A percentile compares a stretch with the other conserved stretches of the same genome.
phyloP scores from a whole-genome alignment of 1,140 invertebrate genomes.

The Temnothorax curvispinosus region DNA sequence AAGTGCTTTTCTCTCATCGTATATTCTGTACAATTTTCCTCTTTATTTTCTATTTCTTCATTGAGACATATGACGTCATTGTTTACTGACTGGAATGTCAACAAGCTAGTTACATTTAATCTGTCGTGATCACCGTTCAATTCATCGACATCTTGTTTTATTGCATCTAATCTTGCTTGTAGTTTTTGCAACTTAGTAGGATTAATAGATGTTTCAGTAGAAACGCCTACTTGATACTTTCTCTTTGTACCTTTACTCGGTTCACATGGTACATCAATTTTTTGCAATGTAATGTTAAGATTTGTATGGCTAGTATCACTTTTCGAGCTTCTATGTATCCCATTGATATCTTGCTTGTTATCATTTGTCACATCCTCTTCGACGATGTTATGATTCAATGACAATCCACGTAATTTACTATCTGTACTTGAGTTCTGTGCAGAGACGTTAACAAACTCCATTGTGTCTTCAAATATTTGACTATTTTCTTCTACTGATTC shows the following conservation, averaged over 20 bases:
- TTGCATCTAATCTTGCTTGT: not conserved
- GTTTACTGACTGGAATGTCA: constrained; percentile 46
- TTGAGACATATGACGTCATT: not conserved
- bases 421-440: not conserved
- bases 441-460: not conserved
- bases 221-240: constrained; percentile 11
- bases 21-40: not conserved
- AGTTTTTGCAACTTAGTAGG: constrained; percentile 45
- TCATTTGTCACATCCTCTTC: not conserved
- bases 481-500: constrained; percentile 21
- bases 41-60: not conserved
- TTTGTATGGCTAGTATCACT: not conserved
- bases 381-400: not conserved
- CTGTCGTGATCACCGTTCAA: not conserved
- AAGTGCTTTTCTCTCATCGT: not conserved
- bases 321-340: not conserved
- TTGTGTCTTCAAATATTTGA: constrained; percentile 30
- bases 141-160: not conserved
- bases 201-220: not conserved
- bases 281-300: not conserved
- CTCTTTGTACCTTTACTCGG: not conserved
- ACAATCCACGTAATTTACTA: not conserved
- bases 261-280: not conserved
- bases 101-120: not conserved
- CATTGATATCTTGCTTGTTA: not conserved